phyloP scores from a whole-genome alignment of 1,140 invertebrate genomes.

The Papilio glaucus region DNA sequence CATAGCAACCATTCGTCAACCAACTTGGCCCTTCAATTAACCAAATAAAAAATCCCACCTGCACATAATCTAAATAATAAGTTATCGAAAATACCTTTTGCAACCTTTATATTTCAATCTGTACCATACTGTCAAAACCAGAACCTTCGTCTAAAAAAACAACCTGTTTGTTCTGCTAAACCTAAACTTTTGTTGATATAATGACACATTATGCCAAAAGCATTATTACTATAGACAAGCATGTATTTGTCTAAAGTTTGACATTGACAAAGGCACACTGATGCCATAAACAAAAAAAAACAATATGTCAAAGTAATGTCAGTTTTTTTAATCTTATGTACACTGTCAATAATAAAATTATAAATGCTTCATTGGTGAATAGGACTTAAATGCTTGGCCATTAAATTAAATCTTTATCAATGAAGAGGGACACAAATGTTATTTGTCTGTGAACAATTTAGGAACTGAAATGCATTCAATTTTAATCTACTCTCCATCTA shows the following conservation, averaged over 20 bases:
- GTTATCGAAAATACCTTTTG: slow-evolving; percentile 34
- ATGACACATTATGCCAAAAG: not conserved
- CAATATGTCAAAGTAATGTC: slow-evolving; percentile 5
- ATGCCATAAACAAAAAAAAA: not conserved
- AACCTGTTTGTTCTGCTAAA: not conserved
- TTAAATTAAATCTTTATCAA: slow-evolving; percentile 11
- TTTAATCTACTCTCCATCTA: slow-evolving; percentile 56
- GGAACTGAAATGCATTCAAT: slow-evolving; percentile 40
- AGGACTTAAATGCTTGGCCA: slow-evolving; percentile 12
- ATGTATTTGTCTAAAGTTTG: not conserved
- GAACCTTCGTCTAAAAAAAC: not conserved
- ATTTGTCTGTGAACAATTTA: slow-evolving; percentile 26
- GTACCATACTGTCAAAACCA: slow-evolving; percentile 1
- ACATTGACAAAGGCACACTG: not conserved
- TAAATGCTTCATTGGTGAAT: slow-evolving; percentile 32
- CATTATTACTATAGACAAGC: not conserved
- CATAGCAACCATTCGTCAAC: not conserved
- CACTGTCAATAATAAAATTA: slow-evolving; percentile 11
- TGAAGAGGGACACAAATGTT: not conserved
- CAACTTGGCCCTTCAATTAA: slow-evolving; percentile 21
- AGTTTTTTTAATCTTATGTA: not conserved
- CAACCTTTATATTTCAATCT: slow-evolving; percentile 26
- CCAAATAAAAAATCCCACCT: slow-evolving; percentile 26
- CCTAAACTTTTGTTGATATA: not conserved
- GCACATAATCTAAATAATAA: slow-evolving; percentile 27